Evolutionary conservation across 2,113 vertebrate species (phyloP).

Genomic region (Aptenodytes forsteri): DNA sequence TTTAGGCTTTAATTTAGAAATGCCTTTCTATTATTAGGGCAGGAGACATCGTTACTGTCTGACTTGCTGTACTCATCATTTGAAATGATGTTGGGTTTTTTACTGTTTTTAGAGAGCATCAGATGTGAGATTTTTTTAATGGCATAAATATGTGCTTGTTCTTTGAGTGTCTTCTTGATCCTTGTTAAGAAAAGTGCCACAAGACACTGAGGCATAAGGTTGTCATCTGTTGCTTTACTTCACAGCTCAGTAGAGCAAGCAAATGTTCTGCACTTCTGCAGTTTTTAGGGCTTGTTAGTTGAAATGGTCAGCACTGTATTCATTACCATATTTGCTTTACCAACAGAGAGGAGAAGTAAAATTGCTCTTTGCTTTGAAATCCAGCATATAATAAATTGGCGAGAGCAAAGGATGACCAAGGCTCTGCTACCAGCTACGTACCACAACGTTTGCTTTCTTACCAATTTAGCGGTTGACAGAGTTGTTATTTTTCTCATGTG

Average conservation of each 20-base stretch:
- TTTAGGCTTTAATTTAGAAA: neutral
- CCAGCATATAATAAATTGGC: neutral
- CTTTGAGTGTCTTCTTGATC: neutral
- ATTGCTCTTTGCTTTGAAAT: neutral
- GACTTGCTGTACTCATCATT: neutral
- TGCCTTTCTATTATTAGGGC: neutral
- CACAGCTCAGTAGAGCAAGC: neutral
- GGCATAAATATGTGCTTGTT: neutral
- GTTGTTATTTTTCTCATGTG: neutral
- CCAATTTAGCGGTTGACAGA: accelerated
- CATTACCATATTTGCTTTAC: neutral
- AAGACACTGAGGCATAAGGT: neutral
- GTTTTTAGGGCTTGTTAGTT: neutral
- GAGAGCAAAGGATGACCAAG: neutral
- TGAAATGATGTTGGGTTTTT: neutral
- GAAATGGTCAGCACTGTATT: neutral
- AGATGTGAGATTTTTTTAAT: neutral
- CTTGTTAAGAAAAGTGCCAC: neutral
- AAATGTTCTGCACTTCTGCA: neutral
- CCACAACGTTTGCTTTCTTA: neutral
- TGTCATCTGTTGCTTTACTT: neutral
- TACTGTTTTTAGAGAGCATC: neutral
- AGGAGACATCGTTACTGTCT: neutral
- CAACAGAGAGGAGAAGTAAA: neutral
- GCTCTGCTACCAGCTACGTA: neutral